Evolutionary conservation across 2,113 vertebrate genomes (phyloP), one percentile per base, ranked within the genome.

Genomic region (Atlantisia rogersi): DNA sequence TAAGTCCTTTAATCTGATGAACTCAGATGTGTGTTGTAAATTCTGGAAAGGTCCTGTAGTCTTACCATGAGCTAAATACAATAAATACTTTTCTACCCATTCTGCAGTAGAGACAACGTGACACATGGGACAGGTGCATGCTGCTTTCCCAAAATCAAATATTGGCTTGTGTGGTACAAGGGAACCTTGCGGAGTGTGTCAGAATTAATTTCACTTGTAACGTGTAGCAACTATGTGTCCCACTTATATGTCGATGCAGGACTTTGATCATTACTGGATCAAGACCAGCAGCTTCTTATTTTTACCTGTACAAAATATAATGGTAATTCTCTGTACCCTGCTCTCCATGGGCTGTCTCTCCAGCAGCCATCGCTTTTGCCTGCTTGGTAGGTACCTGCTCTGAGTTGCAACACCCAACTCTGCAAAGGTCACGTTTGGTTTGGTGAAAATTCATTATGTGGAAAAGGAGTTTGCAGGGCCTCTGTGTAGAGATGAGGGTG

Each of bases 71-170:
- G 22, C 59, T 68, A 59, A 82, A 68, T 78, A 21, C 26, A 42
- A 13, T 29, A 56, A 60, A 48, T 32, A 62, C 4, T 75, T 56
- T 62, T 58, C 32, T 71, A 58, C 18, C 5, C 8, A 9, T 78
- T 77, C 46, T 50, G 15, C 64, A 35, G 65, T 22, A 52, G n/a
- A 78, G 29, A 37, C 74, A 42, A 52, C 0, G 1, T 56, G 70
- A 60, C 29, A 35, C 0, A 21, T 10, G 0, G 68, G 25, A 21
- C 22, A 53, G 28, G 28, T 76, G 8, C 3, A 0, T 4, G 1
- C 60, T 68, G 21, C 39, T 88, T 82, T 88, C 31, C 14, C 2
- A 29, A 70, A 71, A 77, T 9, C 14, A 56, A 56, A 21, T 14
- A 9, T 21, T 25, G 13, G 3, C 74, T 86, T 81, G 12, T 39